These are phyloP conservation scores for Apodemus sylvaticus DNA, from an alignment of 2,113 vertebrate genomes.

Conservation along the genomic window DNA sequence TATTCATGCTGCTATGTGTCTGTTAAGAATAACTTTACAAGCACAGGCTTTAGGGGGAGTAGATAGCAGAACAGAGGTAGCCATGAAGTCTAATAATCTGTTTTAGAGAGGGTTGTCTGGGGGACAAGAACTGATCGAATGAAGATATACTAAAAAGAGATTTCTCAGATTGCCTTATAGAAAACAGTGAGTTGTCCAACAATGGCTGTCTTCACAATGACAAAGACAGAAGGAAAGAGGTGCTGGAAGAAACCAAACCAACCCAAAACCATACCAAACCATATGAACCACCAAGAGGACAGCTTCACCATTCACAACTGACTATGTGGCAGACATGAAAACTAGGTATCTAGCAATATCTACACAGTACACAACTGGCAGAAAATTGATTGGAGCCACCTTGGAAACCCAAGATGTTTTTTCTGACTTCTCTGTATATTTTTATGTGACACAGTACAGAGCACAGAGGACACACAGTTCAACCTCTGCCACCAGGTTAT, in stretches of 20 bases:
- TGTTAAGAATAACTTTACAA: neutral
- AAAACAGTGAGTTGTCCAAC: neutral
- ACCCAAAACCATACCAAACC: too few relatives aligned
- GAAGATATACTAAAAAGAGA: neutral
- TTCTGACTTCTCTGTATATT: neutral
- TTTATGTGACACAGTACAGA: neutral
- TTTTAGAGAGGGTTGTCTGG: neutral
- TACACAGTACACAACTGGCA: neutral
- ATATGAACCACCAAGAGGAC: accelerated
- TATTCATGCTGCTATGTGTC: neutral
- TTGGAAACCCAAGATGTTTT: neutral
- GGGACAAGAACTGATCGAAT: neutral
- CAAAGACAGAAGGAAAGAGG: neutral
- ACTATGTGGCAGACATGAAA: neutral
- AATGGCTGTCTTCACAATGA: neutral
- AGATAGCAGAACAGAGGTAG: neutral
- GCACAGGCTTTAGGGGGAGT: neutral
- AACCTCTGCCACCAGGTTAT: neutral
- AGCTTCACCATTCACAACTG: neutral
- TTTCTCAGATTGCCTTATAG: neutral
- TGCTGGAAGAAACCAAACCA: neutral
- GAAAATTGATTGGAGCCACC: neutral
- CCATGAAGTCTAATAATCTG: neutral
- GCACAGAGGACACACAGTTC: neutral
- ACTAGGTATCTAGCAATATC: neutral